Base-by-base conservation (phyloP, 2,888 invertebrate species). In the Charanyca ferruginea region DNA sequence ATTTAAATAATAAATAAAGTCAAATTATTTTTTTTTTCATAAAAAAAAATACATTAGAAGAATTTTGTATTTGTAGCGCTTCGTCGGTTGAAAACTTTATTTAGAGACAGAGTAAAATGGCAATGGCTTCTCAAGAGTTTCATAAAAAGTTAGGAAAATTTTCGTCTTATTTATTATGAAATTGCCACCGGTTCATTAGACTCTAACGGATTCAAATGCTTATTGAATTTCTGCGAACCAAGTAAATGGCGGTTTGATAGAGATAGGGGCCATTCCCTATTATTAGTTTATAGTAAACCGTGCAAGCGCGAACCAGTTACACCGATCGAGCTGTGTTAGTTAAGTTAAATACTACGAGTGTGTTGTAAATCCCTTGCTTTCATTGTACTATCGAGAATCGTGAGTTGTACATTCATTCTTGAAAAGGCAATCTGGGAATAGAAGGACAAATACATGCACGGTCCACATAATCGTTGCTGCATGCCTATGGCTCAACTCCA, bases 371-470 rank as follows among this genome's bases (percentile, higher is more conserved):
- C 87, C 86, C 83, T 86, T 85, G 88, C 87, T 89, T 91, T 90
- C 88, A 91, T 90, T 90, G 89, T 91, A 84, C 82, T 89, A 88
- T 89, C 88, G 85, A 85, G 86, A 90, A 84, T 92, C 90, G 90
- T 92, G 91, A 91, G 89, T 81, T 85, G 85, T 88, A 84, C 87
- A 89, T 88, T 89, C 85, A 85, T 83, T 87, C 85, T 90, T 86
- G 87, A 87, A 90, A 88, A 87, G 85, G 85, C 81, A 87, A 85
- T 76, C 81, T 80, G 85, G 83, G 87, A 87, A 84, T 83, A 82
- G 80, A 83, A 78, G 77, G 74, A 85, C 84, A 82, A 83, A 83
- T 84, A 80, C 81, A 81, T 83, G 78, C 78, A 73, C 80, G 79
- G 75, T 81, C 72, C 79, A 79, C 66, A 78, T 76, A 74, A 77